Evolutionary conservation across 2,797 vertebrate genomes (phyloP).

Genomic region (Esox masquinongy): DNA sequence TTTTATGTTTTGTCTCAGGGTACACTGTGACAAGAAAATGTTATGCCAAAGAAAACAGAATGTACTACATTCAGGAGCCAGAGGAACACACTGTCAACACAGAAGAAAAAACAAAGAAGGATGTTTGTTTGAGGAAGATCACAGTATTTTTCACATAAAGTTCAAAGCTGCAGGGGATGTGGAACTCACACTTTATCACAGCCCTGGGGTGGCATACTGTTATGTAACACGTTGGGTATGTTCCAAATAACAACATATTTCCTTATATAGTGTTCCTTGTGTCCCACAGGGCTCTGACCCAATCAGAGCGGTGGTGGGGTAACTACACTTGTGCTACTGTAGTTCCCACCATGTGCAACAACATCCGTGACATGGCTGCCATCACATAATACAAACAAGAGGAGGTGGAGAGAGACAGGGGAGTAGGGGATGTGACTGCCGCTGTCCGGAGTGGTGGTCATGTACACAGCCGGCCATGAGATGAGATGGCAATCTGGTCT

Average conservation of each 20-base stretch:
- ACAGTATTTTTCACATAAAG: conserved; percentile 6
- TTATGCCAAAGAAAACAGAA: not conserved
- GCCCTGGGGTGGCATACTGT: not conserved
- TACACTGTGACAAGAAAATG: not conserved
- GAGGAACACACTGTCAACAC: conserved; percentile 1
- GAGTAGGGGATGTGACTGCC: conserved; percentile 23
- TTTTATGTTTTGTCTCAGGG: not conserved
- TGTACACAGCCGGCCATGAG: conserved; percentile 4
- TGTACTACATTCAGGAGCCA: not conserved
- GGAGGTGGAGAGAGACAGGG: conserved; percentile 23
- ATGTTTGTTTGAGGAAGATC: conserved; percentile 22
- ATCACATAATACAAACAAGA: conserved; percentile 36
- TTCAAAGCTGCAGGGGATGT: conserved; percentile 3
- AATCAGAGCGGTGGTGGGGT: conserved; percentile 2
- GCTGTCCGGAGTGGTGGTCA: conserved; percentile 10
- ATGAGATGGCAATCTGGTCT: conserved; percentile 23
- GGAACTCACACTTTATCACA: not conserved
- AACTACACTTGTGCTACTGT: conserved; percentile 5
- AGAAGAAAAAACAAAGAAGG: conserved; percentile 17
- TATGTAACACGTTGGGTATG: not conserved
- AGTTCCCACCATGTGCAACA: conserved; percentile 35
- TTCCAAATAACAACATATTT: not conserved
- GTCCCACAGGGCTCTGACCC: not conserved
- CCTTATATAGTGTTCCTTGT: not conserved
- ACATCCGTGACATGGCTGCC: conserved; percentile 30